Base-by-base conservation (phyloP, 2,888 invertebrate genomes). In the Rotaria sp. region DNA sequence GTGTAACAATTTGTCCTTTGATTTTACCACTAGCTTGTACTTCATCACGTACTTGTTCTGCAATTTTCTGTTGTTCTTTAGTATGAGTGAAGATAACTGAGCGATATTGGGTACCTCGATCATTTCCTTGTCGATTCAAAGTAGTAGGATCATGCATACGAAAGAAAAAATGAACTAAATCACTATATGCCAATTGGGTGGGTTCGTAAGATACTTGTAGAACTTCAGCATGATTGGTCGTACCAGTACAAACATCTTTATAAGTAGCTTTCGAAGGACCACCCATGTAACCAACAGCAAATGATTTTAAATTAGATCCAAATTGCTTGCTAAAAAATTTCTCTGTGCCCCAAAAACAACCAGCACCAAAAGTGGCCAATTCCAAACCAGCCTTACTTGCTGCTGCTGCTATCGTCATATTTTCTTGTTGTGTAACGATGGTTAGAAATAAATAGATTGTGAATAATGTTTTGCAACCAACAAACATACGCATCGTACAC, bases 1-100 rank as follows among this genome's bases (percentile, higher is more conserved):
- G 84, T 38, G 50, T 84, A 2, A 55, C 52, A 26, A 55, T 50
- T 45, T 45, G 21, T 30, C 50, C 50, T 26, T 84, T 84, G 30
- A 84, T 13, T 26, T 38, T 52, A 55, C 38, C 38, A 84, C 38
- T 52, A 18, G 41, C 50, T 50, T 84, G 84, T 84, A 48, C 48
- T 48, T 84, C 48, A 30, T 50, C 30, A 35, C 41, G 55, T 0
- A 94, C 93, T 87, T 92, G 93, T 90, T 95, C 94, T 0, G 96
- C 96, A 24, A 94, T 91, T 87, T 91, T 89, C 88, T 94, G 94
- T 90, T 97, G 96, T 88, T 95, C 95, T 8, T 95, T 95, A 88
- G 94, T 94, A 89, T 96, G 95, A 91, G 95, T 97, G 86, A 96
- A 93, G 89, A 97, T 95, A 89, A 96, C 92, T 0, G 96, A 89